Evolutionary conservation across 2,888 invertebrate genomes (phyloP), one percentile per base, ranked within the genome.

Genomic region (Halictus quadricinctus): DNA sequence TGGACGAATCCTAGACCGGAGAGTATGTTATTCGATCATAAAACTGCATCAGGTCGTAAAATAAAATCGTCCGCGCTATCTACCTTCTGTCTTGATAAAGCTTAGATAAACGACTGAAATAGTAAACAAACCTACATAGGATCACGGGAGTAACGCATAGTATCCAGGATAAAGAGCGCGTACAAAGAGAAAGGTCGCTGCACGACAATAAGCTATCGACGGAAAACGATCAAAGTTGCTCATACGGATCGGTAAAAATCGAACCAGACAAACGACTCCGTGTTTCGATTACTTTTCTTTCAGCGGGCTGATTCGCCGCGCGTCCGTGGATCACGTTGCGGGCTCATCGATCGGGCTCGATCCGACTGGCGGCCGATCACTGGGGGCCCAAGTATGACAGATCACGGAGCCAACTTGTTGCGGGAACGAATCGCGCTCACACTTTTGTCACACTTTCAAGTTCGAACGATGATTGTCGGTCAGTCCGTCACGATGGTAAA

Each of bases 231-330:
- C 46, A 72, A 74, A 74, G 58, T 50, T 41, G 64, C 64, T 36
- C 72, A 72, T 54, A 43, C 41, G 73, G 48, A 79, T 72, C 41
- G 18, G 29, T 25, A 77, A 72, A 80, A 78, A 73, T 76, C 46
- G 48, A 75, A 72, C 73, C 79, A 87, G 74, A 80, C 83, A 64
- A 85, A 88, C 81, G 58, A 79, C 81, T 82, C 50, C 80, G 46
- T 76, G 41, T 76, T 69, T 41, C 74, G 64, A 83, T 85, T 81
- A 83, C 81, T 75, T 85, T 77, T 79, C 76, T 76, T 69, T 83
- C 29, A 64, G 66, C n/a, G 76, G 72, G 21, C 64, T 8, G 66
- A 50, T 72, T 25, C 6, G 60, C 75, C 75, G 50, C 50, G 69
- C 7, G 25, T 41, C 21, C 85, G 43, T 85, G 78, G 13, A 15